Percentiles rank a stretch among this genome's conserved stretches.
Conservation (phyloP, 2,888 invertebrate species). For the Calliopum simillimum region DNA sequence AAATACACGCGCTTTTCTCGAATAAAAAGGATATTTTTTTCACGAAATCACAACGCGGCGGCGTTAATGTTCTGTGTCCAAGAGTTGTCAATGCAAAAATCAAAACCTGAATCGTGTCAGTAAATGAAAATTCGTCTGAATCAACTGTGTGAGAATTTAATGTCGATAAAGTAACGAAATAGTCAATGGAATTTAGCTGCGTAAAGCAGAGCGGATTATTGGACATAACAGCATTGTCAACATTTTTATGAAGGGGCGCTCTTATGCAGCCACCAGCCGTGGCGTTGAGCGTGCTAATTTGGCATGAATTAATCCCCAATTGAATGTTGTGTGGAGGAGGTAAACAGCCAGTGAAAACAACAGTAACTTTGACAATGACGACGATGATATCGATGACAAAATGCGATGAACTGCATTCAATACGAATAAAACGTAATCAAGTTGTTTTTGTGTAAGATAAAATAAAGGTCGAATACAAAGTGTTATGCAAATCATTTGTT, state of each 20-base stretch:
- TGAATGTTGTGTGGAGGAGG: neutral
- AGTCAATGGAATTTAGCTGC: conserved; percentile 51
- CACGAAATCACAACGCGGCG: neutral
- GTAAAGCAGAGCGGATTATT: conserved; percentile 58
- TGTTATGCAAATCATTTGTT: no score
- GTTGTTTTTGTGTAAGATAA: no score
- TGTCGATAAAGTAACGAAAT: neutral
- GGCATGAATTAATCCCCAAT: conserved; percentile 39
- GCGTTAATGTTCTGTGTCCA: no score
- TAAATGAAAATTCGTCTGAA: conserved; percentile 15
- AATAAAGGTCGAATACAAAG: no score
- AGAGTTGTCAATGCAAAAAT: conserved; percentile 15
- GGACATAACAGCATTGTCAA: conserved; percentile 54
- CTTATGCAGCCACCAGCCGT: neutral
- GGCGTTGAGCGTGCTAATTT: conserved; percentile 30
- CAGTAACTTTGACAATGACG: no score
- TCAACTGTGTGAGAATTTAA: conserved; percentile 1
- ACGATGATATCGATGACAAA: neutral
- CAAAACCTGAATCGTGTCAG: conserved; percentile 55
- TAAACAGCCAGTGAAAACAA: no score
- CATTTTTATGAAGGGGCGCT: conserved; percentile 45
- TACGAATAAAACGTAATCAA: no score
- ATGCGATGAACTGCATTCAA: no score
- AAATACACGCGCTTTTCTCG: neutral
- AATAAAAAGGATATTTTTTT: neutral